These are phyloP conservation scores for Merluccius polli DNA, from an alignment of 2,797 vertebrate genomes.

Conservation along the genomic window DNA sequence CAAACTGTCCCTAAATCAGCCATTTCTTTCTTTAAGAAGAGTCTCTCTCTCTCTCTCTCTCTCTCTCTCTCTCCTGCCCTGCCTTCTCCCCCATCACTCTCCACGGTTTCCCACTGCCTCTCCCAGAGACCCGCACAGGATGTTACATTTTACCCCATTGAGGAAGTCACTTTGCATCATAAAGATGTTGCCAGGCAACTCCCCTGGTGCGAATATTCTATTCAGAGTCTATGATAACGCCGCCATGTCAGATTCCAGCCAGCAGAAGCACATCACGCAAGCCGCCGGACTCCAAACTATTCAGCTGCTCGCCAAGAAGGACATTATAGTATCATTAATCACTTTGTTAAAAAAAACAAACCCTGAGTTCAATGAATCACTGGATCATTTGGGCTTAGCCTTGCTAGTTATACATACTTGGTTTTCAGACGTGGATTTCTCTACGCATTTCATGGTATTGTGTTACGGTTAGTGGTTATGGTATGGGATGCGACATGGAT, in stretches of 20 bases:
- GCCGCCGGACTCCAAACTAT: constrained; percentile 40
- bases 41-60: neutral
- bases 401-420: constrained; percentile 7
- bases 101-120: neutral
- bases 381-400: constrained; percentile 12
- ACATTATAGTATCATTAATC: constrained; percentile 49
- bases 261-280: constrained; percentile 41
- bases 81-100: constrained; percentile 10
- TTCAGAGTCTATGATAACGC: constrained; percentile 61
- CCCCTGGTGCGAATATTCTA: constrained; percentile 58
- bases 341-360: constrained; percentile 17
- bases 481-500: neutral
- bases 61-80: neutral
- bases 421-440: neutral
- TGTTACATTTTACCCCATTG: constrained; percentile 68
- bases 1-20: neutral
- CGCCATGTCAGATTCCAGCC: constrained; percentile 59
- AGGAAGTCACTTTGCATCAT: constrained; percentile 77
- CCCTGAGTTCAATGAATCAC: constrained; percentile 10
- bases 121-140: constrained; percentile 58
- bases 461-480: neutral
- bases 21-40: neutral
- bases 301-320: constrained; percentile 24
- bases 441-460: neutral
- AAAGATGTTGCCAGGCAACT: constrained; percentile 75